Evolutionary conservation across 2,888 invertebrate genomes (phyloP).

Genomic region (Cryptophagus acutangulus): DNA sequence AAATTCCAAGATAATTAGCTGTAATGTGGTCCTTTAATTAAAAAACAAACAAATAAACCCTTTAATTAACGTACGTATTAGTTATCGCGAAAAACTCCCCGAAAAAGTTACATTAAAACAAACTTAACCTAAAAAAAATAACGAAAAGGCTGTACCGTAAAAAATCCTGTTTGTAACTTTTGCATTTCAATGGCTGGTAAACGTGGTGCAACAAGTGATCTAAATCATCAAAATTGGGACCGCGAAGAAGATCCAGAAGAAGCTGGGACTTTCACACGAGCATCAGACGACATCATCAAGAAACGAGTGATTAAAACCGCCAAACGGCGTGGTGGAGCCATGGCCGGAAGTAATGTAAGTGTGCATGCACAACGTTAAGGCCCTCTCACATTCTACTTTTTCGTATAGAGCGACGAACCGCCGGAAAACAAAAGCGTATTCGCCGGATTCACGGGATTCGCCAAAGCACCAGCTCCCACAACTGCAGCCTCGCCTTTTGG

Average conservation of each 20-base stretch:
- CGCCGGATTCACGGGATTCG: constrained; percentile 64
- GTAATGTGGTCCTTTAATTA: no score
- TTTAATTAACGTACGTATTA: no score
- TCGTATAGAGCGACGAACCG: constrained; percentile 37
- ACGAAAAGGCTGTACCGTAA: no score
- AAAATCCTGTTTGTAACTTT: no score
- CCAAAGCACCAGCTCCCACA: constrained; percentile 49
- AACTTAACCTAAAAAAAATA: neutral
- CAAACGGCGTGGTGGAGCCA: constrained; percentile 55
- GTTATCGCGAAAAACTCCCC: no score
- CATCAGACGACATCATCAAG: constrained; percentile 66
- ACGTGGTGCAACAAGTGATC: constrained; percentile 66
- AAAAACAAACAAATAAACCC: no score
- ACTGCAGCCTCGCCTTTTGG: constrained; percentile 49
- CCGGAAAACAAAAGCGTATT: constrained; percentile 57
- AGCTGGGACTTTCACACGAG: constrained; percentile 64
- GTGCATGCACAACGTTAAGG: constrained; percentile 1
- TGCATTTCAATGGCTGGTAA: constrained; percentile 62
- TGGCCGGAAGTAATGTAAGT: constrained; percentile 25
- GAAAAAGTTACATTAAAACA: no score
- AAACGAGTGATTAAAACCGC: constrained; percentile 76
- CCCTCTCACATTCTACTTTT: constrained; percentile 24
- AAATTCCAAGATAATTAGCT: no score
- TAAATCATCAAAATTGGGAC: constrained; percentile 85
- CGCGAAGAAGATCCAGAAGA: constrained; percentile 71